Percentiles rank a stretch among this genome's conserved stretches.
phyloP scores from a whole-genome alignment of 2,888 invertebrate genomes.

The Barypeithes pellucidus region DNA sequence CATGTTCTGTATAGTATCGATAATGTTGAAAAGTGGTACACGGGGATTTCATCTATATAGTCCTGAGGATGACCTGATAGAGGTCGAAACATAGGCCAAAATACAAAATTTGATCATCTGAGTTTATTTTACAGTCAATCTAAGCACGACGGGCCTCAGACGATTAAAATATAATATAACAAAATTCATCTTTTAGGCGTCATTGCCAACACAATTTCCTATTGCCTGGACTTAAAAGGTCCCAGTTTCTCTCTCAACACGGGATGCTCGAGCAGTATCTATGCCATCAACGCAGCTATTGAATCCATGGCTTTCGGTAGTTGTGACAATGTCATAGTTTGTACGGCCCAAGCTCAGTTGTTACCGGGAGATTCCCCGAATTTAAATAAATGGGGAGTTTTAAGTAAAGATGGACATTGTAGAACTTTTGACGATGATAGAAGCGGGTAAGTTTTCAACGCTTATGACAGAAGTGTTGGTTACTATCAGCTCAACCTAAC shows the following conservation, averaged over 20 bases:
- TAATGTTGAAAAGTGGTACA: no score
- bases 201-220: conserved; percentile 94
- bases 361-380: conserved; percentile 92
- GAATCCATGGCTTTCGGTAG: conserved; percentile 83
- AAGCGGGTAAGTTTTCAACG: conserved; percentile 19
- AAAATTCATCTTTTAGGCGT: conserved; percentile 71
- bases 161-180: neutral
- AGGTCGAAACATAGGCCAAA: no score
- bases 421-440: conserved; percentile 32
- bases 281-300: conserved; percentile 88
- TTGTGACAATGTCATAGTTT: conserved; percentile 92
- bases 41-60: no score
- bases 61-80: no score
- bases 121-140: neutral
- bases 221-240: conserved; percentile 89
- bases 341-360: conserved; percentile 87
- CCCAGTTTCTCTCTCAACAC: conserved; percentile 93
- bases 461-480: no score
- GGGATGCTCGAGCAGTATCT: conserved; percentile 92
- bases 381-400: conserved; percentile 84
- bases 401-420: conserved; percentile 72
- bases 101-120: no score
- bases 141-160: neutral
- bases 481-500: no score
- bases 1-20: no score